Evolutionary conservation across 2,797 vertebrate species (phyloP).

Genomic region (Helarctos malayanus): DNA sequence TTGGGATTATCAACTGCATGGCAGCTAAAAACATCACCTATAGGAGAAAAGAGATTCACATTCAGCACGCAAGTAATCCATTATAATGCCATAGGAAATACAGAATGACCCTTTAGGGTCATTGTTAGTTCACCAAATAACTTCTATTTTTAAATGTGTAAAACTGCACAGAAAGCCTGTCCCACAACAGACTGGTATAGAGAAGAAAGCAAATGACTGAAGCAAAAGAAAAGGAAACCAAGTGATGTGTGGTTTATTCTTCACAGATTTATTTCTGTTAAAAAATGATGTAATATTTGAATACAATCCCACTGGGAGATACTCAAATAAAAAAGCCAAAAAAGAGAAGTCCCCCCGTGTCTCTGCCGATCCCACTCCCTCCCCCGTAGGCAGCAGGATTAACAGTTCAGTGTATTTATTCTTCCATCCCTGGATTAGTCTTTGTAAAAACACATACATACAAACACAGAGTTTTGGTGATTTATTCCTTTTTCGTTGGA

Average conservation of each 20-base stretch:
- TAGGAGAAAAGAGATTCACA: constrained; percentile 57
- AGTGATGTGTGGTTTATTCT: neutral
- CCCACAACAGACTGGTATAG: neutral
- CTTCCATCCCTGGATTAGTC: neutral
- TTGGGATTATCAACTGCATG: constrained; percentile 98
- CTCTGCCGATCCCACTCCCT: neutral
- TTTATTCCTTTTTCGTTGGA: constrained; percentile 41
- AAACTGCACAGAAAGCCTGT: neutral
- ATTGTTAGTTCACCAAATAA: neutral
- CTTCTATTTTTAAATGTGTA: neutral
- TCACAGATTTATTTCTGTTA: neutral
- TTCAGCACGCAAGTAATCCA: neutral
- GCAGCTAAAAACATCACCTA: constrained; percentile 99
- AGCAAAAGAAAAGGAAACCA: constrained; percentile 39
- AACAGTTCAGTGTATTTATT: neutral
- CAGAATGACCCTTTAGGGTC: neutral
- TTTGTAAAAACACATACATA: neutral
- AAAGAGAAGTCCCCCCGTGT: neutral
- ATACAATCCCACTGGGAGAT: neutral
- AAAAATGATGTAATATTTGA: neutral
- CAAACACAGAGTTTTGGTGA: neutral
- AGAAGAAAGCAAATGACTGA: constrained; percentile 34
- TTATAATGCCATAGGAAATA: neutral
- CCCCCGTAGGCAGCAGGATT: neutral
- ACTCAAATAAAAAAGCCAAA: neutral